Evolutionary conservation across 2,113 vertebrate genomes (phyloP), one percentile per base, ranked within the genome.

Genomic region (Rallus limicola): DNA sequence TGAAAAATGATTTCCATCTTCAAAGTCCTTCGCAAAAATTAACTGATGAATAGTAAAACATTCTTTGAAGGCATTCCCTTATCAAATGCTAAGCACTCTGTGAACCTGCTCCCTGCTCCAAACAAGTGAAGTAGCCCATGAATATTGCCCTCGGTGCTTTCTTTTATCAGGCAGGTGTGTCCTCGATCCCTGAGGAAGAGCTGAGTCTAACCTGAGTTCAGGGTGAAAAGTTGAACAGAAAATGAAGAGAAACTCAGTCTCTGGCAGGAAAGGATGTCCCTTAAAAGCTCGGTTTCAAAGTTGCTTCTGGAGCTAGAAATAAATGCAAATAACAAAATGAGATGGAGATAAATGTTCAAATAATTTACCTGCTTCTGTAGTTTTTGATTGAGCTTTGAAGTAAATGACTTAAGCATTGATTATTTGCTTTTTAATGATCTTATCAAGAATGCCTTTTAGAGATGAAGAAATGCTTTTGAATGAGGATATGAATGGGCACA

Each of bases 391-490:
- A 40, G 31, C 68, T 95, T 96, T 92, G 62, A 92, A 86, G 55
- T 81, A 81, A 93, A 86, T 80, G 81, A 74, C 70, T 60, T 75
- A n/a, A 3, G 8, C 58, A 72, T 69, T 91, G 74, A 79, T 87
- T 82, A 89, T 93, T 87, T 97, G 74, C 62, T 91, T 95, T 96
- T 89, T 88, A 91, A 91, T 76, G 68, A 79, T 86, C 72, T 92
- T 96, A 71, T 62, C 69, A 84, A 50, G 58, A 96, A 78, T 60
- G 29, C 19, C 58, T 93, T 86, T 60, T 64, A 65, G 53, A 88
- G 70, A 90, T 71, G 64, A 71, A 92, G 36, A 90, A 92, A 68
- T 71, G 76, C 71, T 83, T 96, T 90, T 83, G 82, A 96, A 80
- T 81, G 82, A 33, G 71, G 67, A 67, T 82, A 38, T 93, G 82